These are phyloP conservation scores for Drosophila obscura DNA, from an alignment of 1,140 invertebrate species.

Conservation along the genomic window DNA sequence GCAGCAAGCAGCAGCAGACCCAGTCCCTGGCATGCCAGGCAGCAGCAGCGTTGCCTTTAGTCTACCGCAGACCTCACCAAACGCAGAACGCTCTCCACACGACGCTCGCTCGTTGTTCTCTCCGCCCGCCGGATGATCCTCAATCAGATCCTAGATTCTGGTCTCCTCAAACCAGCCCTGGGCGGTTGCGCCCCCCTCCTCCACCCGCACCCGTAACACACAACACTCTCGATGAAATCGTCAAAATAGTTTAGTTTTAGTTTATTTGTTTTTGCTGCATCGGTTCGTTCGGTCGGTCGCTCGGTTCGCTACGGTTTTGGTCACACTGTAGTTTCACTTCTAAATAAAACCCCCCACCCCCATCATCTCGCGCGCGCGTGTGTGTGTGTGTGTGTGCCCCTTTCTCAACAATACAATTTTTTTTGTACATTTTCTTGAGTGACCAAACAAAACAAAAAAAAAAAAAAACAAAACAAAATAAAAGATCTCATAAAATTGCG, in stretches of 20 bases:
- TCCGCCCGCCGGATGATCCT: no score
- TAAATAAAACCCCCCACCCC: not conserved
- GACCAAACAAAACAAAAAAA: constrained; percentile 1
- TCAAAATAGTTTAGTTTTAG: constrained; percentile 44
- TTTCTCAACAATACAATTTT: not conserved
- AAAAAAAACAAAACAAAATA: not conserved
- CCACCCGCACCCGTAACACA: not conserved
- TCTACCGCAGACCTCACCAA: no score
- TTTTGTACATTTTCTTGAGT: constrained; percentile 23
- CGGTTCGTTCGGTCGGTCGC: constrained; percentile 65
- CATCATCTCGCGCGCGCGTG: not conserved
- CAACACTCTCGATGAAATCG: constrained; percentile 10
- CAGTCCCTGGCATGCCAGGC: no score
- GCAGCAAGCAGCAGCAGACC: no score
- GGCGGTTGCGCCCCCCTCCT: no score
- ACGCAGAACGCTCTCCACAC: no score
- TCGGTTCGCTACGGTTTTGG: constrained; percentile 21
- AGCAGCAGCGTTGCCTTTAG: no score
- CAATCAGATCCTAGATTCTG: no score
- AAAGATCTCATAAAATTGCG: not conserved
- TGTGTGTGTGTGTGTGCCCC: constrained; percentile 16
- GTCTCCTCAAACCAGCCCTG: not conserved
- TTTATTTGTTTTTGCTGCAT: constrained; percentile 11
- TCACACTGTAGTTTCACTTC: not conserved
- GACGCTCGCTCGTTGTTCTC: no score